phyloP scores from a whole-genome alignment of 2,797 vertebrate genomes.

The Fratercula arctica region DNA sequence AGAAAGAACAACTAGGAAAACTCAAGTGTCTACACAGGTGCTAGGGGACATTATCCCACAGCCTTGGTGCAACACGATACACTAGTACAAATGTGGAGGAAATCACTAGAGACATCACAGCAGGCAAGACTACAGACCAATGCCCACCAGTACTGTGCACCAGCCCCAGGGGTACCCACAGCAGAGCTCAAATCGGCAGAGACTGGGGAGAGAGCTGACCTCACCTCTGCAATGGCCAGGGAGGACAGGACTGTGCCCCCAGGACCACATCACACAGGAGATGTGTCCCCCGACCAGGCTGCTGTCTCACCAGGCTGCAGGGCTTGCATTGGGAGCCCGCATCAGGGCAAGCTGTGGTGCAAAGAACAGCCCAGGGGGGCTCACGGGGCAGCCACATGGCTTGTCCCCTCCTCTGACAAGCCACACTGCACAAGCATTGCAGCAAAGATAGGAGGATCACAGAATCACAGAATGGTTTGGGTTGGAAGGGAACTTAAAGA shows the following conservation, averaged over 20 bases:
- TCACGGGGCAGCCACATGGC: accelerated
- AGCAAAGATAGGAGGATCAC: background rate
- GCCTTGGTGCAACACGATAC: no score
- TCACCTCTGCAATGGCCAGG: background rate
- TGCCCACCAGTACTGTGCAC: background rate
- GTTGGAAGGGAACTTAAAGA: background rate
- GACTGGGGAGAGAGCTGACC: background rate
- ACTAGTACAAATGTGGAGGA: background rate
- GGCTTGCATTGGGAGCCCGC: background rate
- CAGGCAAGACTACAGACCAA: background rate
- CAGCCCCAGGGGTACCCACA: background rate
- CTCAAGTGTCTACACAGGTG: background rate
- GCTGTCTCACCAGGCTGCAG: background rate
- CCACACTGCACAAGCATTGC: background rate
- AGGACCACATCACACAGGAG: background rate
- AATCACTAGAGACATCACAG: background rate
- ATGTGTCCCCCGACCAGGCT: background rate
- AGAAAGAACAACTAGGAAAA: background rate
- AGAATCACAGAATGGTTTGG: background rate
- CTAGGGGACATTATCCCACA: no score
- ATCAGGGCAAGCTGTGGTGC: background rate
- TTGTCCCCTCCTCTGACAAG: background rate
- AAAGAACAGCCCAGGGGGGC: background rate
- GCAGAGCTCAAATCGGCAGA: background rate
- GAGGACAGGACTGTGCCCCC: no score